Conservation (phyloP, 2,113 vertebrate species). For the Aegotheles bennettii region DNA sequence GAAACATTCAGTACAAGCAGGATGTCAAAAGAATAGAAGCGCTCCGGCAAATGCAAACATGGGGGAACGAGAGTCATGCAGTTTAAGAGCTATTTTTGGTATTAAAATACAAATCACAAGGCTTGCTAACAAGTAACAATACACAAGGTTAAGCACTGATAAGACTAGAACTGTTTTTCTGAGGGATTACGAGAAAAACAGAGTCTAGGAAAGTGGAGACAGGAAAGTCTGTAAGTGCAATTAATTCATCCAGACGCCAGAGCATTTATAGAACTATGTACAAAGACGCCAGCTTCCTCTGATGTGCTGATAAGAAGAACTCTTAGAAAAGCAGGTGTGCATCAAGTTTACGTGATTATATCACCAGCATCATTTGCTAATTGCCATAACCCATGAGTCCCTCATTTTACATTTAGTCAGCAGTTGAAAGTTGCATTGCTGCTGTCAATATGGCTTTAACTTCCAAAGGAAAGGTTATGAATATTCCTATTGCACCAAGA, state of each 20-base stretch:
- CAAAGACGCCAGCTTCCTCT: neutral
- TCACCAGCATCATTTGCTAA: neutral
- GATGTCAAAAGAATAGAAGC: neutral
- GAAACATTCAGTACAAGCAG: neutral
- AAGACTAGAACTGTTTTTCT: neutral
- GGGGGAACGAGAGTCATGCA: neutral
- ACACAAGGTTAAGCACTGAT: neutral
- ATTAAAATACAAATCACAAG: neutral
- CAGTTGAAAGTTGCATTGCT: fast-evolving
- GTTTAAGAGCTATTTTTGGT: neutral
- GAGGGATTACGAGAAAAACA: neutral
- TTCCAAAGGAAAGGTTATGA: neutral
- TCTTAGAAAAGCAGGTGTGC: neutral
- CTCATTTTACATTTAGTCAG: neutral
- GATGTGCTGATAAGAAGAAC: neutral
- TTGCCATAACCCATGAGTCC: neutral
- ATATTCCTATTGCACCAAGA: neutral
- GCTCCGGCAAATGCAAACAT: neutral
- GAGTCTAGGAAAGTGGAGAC: neutral
- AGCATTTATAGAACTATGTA: neutral
- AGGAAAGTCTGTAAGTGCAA: neutral
- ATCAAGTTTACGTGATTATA: neutral
- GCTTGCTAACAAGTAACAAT: neutral
- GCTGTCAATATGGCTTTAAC: neutral
- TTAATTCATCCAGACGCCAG: neutral